Percentiles rank a stretch among this genome's conserved stretches.
Evolutionary conservation across 2,113 vertebrate genomes (phyloP).

Genomic region (Dinomys branickii): DNA sequence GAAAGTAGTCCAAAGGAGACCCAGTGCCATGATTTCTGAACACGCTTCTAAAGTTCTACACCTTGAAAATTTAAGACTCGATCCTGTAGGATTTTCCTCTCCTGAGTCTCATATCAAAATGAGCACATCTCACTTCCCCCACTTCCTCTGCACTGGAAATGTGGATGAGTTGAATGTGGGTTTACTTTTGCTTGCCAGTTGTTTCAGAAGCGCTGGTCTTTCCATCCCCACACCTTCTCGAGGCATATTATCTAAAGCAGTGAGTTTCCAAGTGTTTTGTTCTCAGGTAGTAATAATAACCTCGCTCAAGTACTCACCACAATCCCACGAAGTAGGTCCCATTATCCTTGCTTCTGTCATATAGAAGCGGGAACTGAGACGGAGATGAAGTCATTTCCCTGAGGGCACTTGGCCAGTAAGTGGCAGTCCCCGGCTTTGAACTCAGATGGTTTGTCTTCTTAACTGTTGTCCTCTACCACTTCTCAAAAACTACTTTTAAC

Average conservation of each 20-base stretch:
- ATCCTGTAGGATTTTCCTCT: neutral
- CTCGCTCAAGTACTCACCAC: constrained; percentile 50
- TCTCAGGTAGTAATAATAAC: constrained; percentile 72
- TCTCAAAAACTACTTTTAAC: constrained; percentile 49
- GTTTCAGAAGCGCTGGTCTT: neutral
- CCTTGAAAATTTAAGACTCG: constrained; percentile 30
- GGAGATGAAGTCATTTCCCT: constrained; percentile 70
- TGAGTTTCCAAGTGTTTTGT: constrained; percentile 64
- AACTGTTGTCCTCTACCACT: constrained; percentile 4
- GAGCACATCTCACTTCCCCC: neutral
- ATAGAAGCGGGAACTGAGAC: constrained; percentile 37
- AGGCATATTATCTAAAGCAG: constrained; percentile 32
- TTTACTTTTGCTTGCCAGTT: constrained; percentile 34
- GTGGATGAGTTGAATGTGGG: constrained; percentile 14
- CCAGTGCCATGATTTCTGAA: neutral
- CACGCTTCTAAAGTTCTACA: neutral
- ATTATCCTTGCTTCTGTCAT: constrained; percentile 63
- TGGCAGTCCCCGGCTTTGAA: constrained; percentile 42
- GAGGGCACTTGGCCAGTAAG: constrained; percentile 60
- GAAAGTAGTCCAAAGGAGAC: neutral
- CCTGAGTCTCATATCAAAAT: neutral
- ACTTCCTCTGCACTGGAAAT: neutral
- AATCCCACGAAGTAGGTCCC: constrained; percentile 63
- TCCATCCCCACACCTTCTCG: constrained; percentile 9
- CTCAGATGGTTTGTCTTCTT: constrained; percentile 24